These are phyloP conservation scores for Endotricha flammealis DNA, from an alignment of 2,888 invertebrate species.

Conservation along the genomic window DNA sequence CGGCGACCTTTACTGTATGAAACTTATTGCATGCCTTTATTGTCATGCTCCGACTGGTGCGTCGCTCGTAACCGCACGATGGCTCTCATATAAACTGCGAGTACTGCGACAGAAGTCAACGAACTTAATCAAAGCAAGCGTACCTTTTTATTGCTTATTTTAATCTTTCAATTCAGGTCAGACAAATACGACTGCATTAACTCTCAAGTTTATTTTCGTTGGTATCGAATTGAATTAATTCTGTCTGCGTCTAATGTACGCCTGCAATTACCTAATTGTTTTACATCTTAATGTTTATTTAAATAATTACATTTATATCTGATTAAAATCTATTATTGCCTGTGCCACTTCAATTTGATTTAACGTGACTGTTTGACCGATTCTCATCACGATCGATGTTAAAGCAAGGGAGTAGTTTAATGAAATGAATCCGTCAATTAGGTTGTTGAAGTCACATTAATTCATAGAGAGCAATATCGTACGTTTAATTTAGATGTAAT, in stretches of 20 bases:
- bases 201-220: constrained; percentile 11
- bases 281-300: background rate
- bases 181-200: constrained; percentile 17
- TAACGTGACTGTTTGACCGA: constrained; percentile 16
- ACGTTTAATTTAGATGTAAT: no score
- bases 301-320: no score
- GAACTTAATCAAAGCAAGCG: constrained; percentile 24
- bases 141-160: constrained; percentile 14
- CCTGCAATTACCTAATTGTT: constrained; percentile 1
- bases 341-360: background rate
- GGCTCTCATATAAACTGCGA: constrained; percentile 21
- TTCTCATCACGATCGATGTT: constrained; percentile 25
- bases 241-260: constrained; percentile 4
- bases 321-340: no score
- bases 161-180: constrained; percentile 22
- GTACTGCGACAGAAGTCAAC: constrained; percentile 20
- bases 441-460: constrained; percentile 42
- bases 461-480: no score
- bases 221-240: constrained; percentile 5
- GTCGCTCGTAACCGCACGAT: constrained; percentile 31
- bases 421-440: constrained; percentile 34
- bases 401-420: constrained; percentile 45
- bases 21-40: constrained; percentile 36
- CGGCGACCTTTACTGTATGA: constrained; percentile 33
- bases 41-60: constrained; percentile 32